Base-by-base conservation (phyloP, 2,113 vertebrate genomes). In the Lanius collurio region DNA sequence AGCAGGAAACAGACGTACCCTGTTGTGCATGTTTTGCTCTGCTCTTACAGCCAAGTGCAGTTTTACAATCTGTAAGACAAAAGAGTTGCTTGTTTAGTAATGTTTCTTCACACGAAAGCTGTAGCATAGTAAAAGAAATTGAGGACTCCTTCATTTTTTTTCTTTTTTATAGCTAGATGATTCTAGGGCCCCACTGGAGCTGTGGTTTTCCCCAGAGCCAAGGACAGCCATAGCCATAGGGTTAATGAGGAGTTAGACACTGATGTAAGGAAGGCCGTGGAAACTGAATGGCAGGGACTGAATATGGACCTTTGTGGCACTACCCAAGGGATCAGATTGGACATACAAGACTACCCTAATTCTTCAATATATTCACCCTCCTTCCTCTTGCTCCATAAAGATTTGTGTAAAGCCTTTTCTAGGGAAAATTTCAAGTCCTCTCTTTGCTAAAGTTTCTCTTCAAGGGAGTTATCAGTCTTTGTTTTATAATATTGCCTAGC, bases 21-120 rank as follows among this genome's bases (percentile, higher is more conserved):
- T 96, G 87, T 97, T 98, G 83, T 98, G 95, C 90, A 96, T 97
- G 89, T 98, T 98, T 96, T 98, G 98, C 87, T 98, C 96, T 83
- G 97, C 98, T 82, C 97, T 97, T 80, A 98, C 96, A 33, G 98
- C 96, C 97, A 98, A 98, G 42, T 99, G 98, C 19, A 99, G 97
- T 91, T 99, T 98, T 67, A 99, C 95, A 62, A 99, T 97, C 99
- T 99, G 97, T 8, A 83, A 95, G 79, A 92, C 77, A 95, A 50
- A 53, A 30, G 60, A 56, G 35, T 55, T 60, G 62, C 55, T 69
- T 86, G 84, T 78, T 85, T 10, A 92, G 13, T 20, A 50, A 80
- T 4, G 6, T 55, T 89, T 68, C 35, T 76, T 90, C 80, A 84
- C 5, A 49, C 2, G 49, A 57, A 75, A 50, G 13, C 31, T 64